Evolutionary conservation across 2,113 vertebrate genomes (phyloP), one percentile per base, ranked within the genome.

Genomic region (Gopherus flavomarginatus): DNA sequence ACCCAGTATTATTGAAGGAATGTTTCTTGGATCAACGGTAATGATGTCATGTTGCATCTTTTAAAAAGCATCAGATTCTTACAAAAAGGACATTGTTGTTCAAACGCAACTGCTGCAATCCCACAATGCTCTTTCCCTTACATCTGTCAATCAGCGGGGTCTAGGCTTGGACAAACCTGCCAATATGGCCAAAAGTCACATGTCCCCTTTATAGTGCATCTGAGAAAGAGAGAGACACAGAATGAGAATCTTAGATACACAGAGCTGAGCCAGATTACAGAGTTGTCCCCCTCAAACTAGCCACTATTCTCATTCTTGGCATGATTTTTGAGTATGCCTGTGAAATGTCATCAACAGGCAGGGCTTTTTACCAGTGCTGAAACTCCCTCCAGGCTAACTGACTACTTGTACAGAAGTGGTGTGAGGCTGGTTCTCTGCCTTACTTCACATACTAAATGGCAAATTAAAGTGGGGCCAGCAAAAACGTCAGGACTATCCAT

Each of bases 11-110:
- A 97, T 42, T 97, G 96, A 95, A 98, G 97, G 96, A 98, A 98
- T 97, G 97, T 62, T 97, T 97, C 97, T 98, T 96, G 93, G 97
- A 96, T 93, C 96, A 97, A 96, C 87, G 0, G 95, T 96, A 91
- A 97, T 98, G 98, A 98, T 97, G 96, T 98, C 98, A 98, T 97
- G 95, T 97, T 98, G 96, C 96, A 98, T 98, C 98, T 98, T 97
- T 98, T 97, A 97, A 98, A 98, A 98, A 97, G 95, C 96, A 97
- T 97, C 97, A 85, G 95, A 97, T 96, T 98, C 97, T 98, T 95
- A 98, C 97, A 98, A 98, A 98, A 98, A 98, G 97, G 96, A 98
- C 97, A 98, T 97, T 98, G 97, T 98, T 98, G 95, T 96, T 96
- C 85, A 94, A 96, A 97, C 97, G 95, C 97, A 98, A 98, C 96